Conservation (phyloP, 2,888 invertebrate genomes). For the Eupeodes latifasciatus region DNA sequence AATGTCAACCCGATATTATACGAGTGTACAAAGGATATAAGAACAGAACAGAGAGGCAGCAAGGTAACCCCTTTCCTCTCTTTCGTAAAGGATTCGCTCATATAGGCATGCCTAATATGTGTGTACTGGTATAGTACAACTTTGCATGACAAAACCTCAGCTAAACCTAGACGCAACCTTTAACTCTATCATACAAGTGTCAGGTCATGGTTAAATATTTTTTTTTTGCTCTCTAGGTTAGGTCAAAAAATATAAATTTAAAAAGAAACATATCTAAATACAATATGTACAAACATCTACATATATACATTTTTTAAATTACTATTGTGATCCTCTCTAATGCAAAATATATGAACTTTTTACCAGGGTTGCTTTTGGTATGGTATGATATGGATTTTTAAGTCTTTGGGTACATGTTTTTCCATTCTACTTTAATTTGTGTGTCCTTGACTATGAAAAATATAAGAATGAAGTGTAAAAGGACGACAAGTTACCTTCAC, state of each 20-base stretch:
- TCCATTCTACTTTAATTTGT: not conserved
- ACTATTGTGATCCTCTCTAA: conserved; percentile 53
- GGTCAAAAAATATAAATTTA: conserved; percentile 3
- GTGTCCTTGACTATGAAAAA: conserved; percentile 75
- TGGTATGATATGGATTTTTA: conserved; percentile 14
- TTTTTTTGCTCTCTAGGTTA: conserved; percentile 19
- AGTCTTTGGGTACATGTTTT: conserved; percentile 12
- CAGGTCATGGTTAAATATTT: conserved; percentile 72
- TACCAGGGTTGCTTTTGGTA: not conserved
- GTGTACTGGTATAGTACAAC: not conserved
- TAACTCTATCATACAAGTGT: conserved; percentile 71
- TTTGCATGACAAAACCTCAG: conserved; percentile 35
- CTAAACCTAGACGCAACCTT: conserved; percentile 73
- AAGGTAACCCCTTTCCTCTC: not conserved
- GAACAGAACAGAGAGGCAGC: not conserved
- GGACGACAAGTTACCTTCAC: conserved; percentile 48
- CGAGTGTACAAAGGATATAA: not conserved
- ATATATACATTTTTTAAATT: not conserved
- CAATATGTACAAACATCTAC: no score
- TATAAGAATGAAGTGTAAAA: conserved; percentile 33
- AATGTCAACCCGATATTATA: conserved; percentile 52
- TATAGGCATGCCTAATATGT: not conserved
- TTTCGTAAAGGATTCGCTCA: not conserved
- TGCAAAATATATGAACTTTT: not conserved
- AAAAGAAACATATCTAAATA: not conserved